phyloP scores from a whole-genome alignment of 2,113 vertebrate genomes.

The Procapra przewalskii region DNA sequence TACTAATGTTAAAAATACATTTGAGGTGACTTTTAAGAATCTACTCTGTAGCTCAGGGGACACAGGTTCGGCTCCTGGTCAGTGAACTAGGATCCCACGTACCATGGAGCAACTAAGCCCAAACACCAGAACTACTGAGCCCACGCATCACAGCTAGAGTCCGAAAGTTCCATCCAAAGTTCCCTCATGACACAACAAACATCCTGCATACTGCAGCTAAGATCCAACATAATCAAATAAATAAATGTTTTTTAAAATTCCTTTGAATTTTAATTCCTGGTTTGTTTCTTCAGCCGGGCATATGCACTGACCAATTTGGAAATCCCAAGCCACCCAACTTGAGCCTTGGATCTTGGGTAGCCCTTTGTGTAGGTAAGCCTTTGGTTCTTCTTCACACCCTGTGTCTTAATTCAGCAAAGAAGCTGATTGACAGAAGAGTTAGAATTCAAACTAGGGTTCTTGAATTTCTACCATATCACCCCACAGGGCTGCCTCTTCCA shows the following conservation, averaged over 20 bases:
- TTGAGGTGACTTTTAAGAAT: neutral
- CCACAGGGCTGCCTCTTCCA: neutral
- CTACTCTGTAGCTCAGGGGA: neutral
- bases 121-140: neutral
- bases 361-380: neutral
- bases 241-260: neutral
- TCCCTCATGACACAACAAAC: neutral
- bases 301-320: neutral
- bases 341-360: neutral
- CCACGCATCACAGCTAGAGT: neutral
- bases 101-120: neutral
- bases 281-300: neutral
- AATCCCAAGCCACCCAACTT: neutral
- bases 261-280: neutral
- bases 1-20: neutral
- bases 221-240: neutral
- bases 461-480: neutral
- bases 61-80: neutral
- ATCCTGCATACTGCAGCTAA: neutral
- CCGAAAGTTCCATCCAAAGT: neutral
- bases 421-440: neutral
- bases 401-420: neutral
- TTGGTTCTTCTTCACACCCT: neutral
- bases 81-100: neutral
- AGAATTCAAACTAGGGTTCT: neutral